Base-by-base conservation (phyloP, 2,113 vertebrate species). In the Gobius niger region DNA sequence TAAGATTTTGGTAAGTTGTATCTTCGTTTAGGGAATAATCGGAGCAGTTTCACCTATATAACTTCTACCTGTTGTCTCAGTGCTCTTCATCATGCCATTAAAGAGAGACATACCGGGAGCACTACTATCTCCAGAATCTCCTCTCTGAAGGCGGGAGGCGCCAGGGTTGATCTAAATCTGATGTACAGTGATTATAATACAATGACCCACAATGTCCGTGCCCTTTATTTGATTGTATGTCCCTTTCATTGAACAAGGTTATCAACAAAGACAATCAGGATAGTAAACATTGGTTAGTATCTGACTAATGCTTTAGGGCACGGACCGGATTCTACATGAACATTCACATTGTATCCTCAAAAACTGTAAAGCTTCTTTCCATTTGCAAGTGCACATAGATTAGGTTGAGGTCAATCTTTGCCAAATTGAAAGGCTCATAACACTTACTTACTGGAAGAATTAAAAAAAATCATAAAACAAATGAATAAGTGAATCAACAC, bases 81-180 rank as follows among this genome's bases (percentile, higher is more conserved):
- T 50, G 16, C 70, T 47, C 46, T 34, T 34, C 24, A 34, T 34
- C 5, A 56, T 14, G 76, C 42, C 7, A 19, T 62, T 66, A 70
- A 63, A 79, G 69, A 75, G 61, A 76, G 66, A 61, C 67, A 80
- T 73, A 34, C 81, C 75, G 70, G 77, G 73, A 69, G 47, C 63
- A 10, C 16, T 24, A 19, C 1, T 68, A 80, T 78, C 78, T 71
- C 63, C n/a, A 9, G 70, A 54, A 76, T 83, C 67, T 80, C 59
- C 57, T 72, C 69, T 57, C 19, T 67, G 65, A 63, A 47, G 60
- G 76, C 49, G 59, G 57, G 66, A 62, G 46, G 51, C 9, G 16
- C 70, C 69, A 67, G 70, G 76, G 75, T 78, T 42, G 87, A 87
- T 89, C 78, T 71, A 67, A 86, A 86, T 89, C 83, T 73, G 85